Conservation (phyloP, 1,140 invertebrate species). For the Drosophila gunungcola region DNA sequence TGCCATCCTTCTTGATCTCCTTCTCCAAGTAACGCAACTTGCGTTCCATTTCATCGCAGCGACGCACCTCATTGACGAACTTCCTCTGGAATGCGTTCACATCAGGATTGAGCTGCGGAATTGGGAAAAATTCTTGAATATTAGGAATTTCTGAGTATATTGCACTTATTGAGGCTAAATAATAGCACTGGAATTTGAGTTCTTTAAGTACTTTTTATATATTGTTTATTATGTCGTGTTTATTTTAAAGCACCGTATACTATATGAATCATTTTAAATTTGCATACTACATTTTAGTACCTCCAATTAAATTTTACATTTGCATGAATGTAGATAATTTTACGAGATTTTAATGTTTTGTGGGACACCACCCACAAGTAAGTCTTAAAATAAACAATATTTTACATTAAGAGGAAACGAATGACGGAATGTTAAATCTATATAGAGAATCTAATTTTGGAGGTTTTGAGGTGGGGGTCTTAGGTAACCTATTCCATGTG, state of each 20-base stretch:
- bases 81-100: constrained; percentile 98
- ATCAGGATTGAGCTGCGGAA: constrained; percentile 94
- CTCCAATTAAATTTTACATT: background rate
- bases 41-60: constrained; percentile 98
- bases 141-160: background rate
- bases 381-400: background rate
- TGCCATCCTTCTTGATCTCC: constrained; percentile 98
- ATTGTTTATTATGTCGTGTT: background rate
- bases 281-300: no score
- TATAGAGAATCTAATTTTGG: no score
- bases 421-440: background rate
- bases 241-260: no score
- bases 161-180: background rate
- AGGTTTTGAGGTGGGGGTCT: no score
- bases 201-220: background rate
- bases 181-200: background rate
- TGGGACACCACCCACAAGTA: no score
- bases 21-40: constrained; percentile 98
- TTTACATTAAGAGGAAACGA: background rate
- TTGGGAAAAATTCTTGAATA: background rate
- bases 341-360: background rate
- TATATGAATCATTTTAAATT: no score
- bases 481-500: background rate
- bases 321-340: background rate
- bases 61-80: constrained; percentile 96